phyloP scores from a whole-genome alignment of 2,888 invertebrate genomes.

The Pristionchus arcanus region DNA sequence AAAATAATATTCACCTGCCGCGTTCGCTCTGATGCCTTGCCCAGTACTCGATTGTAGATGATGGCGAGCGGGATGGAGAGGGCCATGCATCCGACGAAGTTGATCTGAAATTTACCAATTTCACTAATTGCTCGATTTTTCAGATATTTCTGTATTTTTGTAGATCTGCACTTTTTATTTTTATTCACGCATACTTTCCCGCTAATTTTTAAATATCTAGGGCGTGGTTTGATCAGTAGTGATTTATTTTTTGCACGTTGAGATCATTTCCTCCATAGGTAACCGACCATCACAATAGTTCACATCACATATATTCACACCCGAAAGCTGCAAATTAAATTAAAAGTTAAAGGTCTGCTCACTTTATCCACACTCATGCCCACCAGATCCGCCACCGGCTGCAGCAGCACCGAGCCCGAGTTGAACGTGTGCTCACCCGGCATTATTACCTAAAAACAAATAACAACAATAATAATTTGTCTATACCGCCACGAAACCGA shows the following conservation, averaged over 20 bases:
- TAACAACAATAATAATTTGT: background rate
- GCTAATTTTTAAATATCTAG: too few species aligned
- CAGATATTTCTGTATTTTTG: too few species aligned
- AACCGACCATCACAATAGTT: too few species aligned
- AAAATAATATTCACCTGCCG: constrained; percentile 54
- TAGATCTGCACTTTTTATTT: too few species aligned
- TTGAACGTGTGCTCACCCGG: constrained; percentile 77
- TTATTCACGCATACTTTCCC: too few species aligned
- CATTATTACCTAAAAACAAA: constrained; percentile 60
- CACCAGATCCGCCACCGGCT: constrained; percentile 68
- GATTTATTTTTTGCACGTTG: too few species aligned
- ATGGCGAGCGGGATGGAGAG: constrained; percentile 67
- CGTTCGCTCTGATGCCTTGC: background rate
- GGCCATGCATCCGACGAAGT: constrained; percentile 71
- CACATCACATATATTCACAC: too few species aligned
- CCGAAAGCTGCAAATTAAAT: too few species aligned
- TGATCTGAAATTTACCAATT: constrained; percentile 67
- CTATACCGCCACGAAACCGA: background rate
- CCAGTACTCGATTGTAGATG: background rate
- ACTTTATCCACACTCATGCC: constrained; percentile 75
- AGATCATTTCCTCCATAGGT: too few species aligned
- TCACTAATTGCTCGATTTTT: background rate
- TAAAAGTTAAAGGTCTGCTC: too few species aligned
- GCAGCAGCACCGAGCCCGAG: constrained; percentile 73
- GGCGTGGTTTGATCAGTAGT: too few species aligned